Conservation (phyloP, 1,140 invertebrate genomes). For the Sipha flava region DNA sequence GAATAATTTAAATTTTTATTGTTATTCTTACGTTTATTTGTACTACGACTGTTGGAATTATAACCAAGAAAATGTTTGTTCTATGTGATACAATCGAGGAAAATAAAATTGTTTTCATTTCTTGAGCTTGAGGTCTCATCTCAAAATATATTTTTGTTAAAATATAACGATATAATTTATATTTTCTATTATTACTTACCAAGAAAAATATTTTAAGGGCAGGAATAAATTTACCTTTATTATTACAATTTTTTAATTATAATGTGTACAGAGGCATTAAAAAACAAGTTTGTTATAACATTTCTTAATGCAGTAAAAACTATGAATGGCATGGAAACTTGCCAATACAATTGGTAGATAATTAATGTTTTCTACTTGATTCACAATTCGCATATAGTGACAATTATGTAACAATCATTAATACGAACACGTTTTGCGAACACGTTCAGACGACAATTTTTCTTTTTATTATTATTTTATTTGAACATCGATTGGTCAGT, state of each 20-base stretch:
- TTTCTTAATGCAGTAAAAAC: neutral
- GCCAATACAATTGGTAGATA: neutral
- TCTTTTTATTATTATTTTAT: neutral
- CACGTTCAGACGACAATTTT: neutral
- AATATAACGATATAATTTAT: too few relatives aligned
- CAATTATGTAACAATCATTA: slow-evolving; percentile 4
- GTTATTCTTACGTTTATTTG: too few relatives aligned
- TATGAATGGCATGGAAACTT: slow-evolving; percentile 13
- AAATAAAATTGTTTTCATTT: too few relatives aligned
- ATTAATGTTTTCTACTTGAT: slow-evolving; percentile 10
- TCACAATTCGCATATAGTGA: neutral
- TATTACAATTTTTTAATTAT: neutral
- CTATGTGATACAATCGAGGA: too few relatives aligned
- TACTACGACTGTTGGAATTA: too few relatives aligned
- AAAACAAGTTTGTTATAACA: neutral
- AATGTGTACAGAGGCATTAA: neutral
- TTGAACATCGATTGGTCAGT: neutral
- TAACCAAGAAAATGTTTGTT: too few relatives aligned
- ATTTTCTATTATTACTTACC: too few relatives aligned
- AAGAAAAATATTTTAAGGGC: neutral
- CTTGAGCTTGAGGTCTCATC: too few relatives aligned
- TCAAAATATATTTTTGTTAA: too few relatives aligned
- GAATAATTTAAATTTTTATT: too few relatives aligned
- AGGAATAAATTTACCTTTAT: neutral
- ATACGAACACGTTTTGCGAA: neutral